Conservation (phyloP, 2,888 invertebrate species). For the Platycnemis pennipes region DNA sequence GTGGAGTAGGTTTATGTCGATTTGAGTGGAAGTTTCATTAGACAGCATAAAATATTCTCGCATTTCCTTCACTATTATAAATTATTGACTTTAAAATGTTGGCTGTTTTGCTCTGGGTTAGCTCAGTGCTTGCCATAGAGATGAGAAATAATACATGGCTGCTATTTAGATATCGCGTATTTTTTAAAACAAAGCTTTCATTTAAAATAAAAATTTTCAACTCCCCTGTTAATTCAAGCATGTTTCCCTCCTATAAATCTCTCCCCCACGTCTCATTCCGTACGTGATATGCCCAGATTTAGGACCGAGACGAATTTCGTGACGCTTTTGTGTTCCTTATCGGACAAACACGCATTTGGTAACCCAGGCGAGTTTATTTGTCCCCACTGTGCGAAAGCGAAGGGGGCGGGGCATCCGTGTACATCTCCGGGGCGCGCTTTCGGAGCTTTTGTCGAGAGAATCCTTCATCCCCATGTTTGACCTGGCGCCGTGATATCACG, state of each 20-base stretch:
- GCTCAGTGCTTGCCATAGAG: neutral
- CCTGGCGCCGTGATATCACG: constrained; percentile 20
- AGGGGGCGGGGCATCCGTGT: neutral
- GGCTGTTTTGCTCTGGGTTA: no score
- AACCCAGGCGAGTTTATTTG: neutral
- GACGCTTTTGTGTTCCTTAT: constrained; percentile 5
- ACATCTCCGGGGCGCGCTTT: neutral
- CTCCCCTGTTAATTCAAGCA: neutral
- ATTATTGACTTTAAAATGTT: no score
- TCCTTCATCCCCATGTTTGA: constrained; percentile 37
- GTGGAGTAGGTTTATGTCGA: no score
- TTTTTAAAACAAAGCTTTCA: neutral
- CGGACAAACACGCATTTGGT: neutral
- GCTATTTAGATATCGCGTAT: neutral
- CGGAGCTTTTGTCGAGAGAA: neutral
- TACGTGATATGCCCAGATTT: neutral
- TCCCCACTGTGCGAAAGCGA: neutral
- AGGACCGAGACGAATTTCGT: constrained; percentile 18
- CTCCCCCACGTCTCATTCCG: neutral
- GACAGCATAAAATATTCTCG: neutral
- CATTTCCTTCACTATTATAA: neutral
- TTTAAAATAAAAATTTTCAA: neutral
- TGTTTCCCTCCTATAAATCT: neutral
- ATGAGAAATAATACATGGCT: neutral
- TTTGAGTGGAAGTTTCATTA: no score